Conservation (phyloP, 2,797 vertebrate species). For the Sparus aurata region DNA sequence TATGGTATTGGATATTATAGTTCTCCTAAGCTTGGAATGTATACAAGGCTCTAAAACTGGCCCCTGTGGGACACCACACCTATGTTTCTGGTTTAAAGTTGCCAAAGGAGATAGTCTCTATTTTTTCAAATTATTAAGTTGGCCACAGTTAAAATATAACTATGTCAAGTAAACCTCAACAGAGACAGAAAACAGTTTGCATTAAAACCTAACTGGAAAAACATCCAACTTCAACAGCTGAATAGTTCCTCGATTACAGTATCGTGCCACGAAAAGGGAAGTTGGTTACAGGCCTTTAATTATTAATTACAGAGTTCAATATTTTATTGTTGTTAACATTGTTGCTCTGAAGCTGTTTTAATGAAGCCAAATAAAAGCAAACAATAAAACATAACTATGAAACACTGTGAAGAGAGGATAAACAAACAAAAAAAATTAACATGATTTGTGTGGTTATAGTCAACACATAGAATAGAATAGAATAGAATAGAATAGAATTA, state of each 20-base stretch:
- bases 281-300: background rate
- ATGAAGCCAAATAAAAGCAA: background rate
- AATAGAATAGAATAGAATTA: too few relatives aligned
- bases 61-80: conserved; percentile 10
- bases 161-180: background rate
- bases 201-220: conserved; percentile 19
- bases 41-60: background rate
- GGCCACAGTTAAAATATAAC: background rate
- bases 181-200: background rate
- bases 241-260: background rate
- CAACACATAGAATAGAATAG: too few relatives aligned
- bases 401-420: background rate
- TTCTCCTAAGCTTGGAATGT: background rate
- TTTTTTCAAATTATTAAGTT: background rate
- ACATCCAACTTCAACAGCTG: background rate
- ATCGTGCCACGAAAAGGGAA: background rate
- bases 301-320: conserved; percentile 8
- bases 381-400: background rate
- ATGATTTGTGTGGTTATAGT: background rate
- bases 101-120: background rate
- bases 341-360: conserved; percentile 1
- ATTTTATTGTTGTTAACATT: background rate
- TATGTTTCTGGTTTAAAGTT: background rate
- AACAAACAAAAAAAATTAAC: conserved; percentile 20
- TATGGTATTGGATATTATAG: background rate